Percentiles rank a stretch among this genome's conserved stretches.
Conservation (phyloP, 2,888 invertebrate species). For the Lutraria lutraria region DNA sequence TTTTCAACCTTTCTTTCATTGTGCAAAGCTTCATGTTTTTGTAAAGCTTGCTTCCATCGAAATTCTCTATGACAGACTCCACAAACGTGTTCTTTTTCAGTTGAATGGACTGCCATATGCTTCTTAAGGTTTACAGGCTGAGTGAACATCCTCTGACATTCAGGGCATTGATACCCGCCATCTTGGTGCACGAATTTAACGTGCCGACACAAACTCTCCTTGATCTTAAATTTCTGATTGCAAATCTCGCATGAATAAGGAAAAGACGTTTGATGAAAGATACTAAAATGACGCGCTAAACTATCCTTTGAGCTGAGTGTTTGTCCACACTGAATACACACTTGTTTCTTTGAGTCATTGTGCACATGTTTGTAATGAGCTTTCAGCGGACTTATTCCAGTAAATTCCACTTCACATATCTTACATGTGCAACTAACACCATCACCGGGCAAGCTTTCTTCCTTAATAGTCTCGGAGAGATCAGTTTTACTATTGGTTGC, state of each 20-base stretch:
- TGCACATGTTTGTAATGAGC: conserved; percentile 52
- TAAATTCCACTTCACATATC: conserved; percentile 50
- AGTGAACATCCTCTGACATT: conserved; percentile 55
- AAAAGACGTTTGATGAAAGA: conserved; percentile 60
- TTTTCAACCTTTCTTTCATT: background rate
- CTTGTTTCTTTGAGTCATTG: conserved; percentile 54
- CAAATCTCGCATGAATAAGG: conserved; percentile 54
- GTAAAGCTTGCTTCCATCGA: conserved; percentile 54
- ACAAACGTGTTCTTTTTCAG: conserved; percentile 47
- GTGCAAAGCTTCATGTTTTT: conserved; percentile 52
- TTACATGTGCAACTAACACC: conserved; percentile 52
- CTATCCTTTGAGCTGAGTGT: conserved; percentile 65
- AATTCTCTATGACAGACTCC: conserved; percentile 45
- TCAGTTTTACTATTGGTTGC: background rate
- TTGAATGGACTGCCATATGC: conserved; percentile 50
- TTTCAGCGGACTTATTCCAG: conserved; percentile 33
- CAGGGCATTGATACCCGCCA: conserved; percentile 53
- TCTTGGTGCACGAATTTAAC: conserved; percentile 61
- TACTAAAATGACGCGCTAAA: conserved; percentile 60
- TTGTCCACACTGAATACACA: conserved; percentile 61
- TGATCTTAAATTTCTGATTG: conserved; percentile 61
- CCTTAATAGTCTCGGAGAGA: background rate
- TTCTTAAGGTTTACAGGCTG: conserved; percentile 62
- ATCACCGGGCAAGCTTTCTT: conserved; percentile 3
- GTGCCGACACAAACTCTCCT: conserved; percentile 59